phyloP scores from a whole-genome alignment of 2,888 invertebrate species.

The Dynastes maya region DNA sequence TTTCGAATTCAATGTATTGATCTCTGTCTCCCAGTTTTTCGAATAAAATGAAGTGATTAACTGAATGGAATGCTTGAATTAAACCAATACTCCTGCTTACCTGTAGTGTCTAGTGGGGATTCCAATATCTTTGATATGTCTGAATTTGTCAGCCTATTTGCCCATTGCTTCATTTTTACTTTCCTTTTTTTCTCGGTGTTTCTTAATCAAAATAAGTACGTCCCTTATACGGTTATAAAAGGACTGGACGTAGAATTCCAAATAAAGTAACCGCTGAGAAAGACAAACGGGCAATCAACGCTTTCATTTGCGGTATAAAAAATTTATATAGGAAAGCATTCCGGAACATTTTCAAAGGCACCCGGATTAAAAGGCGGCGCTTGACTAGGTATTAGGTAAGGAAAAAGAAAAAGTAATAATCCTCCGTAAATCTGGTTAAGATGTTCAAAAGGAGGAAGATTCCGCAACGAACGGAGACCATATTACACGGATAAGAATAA shows the following conservation, averaged over 20 bases:
- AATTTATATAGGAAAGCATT: slow-evolving; percentile 30
- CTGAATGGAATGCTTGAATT: too few relatives aligned
- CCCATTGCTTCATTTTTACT: too few relatives aligned
- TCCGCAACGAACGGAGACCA: slow-evolving; percentile 30
- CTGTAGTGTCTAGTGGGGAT: too few relatives aligned
- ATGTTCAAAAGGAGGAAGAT: slow-evolving; percentile 41
- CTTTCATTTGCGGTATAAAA: slow-evolving; percentile 26
- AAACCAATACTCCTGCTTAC: too few relatives aligned
- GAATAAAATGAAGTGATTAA: too few relatives aligned
- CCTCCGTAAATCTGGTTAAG: slow-evolving; percentile 45
- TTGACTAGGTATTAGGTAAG: slow-evolving; percentile 24
- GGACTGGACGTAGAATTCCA: not conserved
- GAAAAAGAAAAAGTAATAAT: slow-evolving; percentile 42
- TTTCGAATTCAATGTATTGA: too few relatives aligned
- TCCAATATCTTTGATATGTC: too few relatives aligned
- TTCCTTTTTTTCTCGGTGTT: too few relatives aligned
- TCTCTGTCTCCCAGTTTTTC: too few relatives aligned
- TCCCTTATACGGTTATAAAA: not conserved
- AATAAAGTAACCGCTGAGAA: slow-evolving; percentile 11
- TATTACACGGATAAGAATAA: slow-evolving; percentile 51
- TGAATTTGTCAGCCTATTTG: too few relatives aligned
- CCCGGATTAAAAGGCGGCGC: slow-evolving; percentile 27
- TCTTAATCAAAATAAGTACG: not conserved
- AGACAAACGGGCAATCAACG: slow-evolving; percentile 34
- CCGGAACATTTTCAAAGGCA: slow-evolving; percentile 24